A percentile compares a stretch with the other conserved stretches of the same genome.
Evolutionary conservation across 2,888 invertebrate genomes (phyloP).

Genomic region (Entomobrya proxima): DNA sequence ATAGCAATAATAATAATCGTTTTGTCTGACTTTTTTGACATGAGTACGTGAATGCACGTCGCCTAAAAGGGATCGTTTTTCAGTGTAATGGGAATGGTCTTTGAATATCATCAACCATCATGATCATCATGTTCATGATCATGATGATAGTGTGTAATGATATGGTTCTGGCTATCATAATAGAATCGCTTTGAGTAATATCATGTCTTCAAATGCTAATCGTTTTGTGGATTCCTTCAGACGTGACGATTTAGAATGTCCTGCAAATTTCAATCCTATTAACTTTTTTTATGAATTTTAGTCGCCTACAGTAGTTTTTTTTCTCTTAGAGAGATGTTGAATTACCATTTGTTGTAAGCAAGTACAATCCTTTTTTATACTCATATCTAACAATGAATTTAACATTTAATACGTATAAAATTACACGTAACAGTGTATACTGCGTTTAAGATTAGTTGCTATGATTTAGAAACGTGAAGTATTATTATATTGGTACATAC

Average conservation of each 20-base stretch:
- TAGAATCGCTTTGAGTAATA: slow-evolving; percentile 70
- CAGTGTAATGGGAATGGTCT: slow-evolving; percentile 46
- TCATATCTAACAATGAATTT: not conserved
- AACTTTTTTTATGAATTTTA: slow-evolving; percentile 62
- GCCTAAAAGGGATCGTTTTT: slow-evolving; percentile 47
- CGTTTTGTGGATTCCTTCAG: slow-evolving; percentile 67
- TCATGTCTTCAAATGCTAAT: slow-evolving; percentile 68
- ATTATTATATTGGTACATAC: not conserved
- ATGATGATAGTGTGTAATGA: slow-evolving; percentile 54
- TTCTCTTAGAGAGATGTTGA: not conserved
- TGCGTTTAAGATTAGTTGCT: not conserved
- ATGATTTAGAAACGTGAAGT: not conserved
- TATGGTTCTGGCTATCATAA: slow-evolving; percentile 68
- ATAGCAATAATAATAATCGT: slow-evolving; percentile 54
- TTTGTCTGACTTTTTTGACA: slow-evolving; percentile 67
- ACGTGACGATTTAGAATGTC: slow-evolving; percentile 71
- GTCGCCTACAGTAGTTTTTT: slow-evolving; percentile 54
- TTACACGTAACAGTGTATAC: slow-evolving; percentile 5
- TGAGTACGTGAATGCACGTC: slow-evolving; percentile 62
- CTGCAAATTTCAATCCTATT: slow-evolving; percentile 68
- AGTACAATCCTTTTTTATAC: slow-evolving; percentile 13
- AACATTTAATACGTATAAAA: not conserved
- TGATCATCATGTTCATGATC: not conserved
- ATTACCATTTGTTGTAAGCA: not conserved
- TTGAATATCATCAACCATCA: slow-evolving; percentile 57